A percentile compares a stretch with the other conserved stretches of the same genome.
Evolutionary conservation across 1,140 invertebrate species (phyloP).

Genomic region (Onthophagus taurus): DNA sequence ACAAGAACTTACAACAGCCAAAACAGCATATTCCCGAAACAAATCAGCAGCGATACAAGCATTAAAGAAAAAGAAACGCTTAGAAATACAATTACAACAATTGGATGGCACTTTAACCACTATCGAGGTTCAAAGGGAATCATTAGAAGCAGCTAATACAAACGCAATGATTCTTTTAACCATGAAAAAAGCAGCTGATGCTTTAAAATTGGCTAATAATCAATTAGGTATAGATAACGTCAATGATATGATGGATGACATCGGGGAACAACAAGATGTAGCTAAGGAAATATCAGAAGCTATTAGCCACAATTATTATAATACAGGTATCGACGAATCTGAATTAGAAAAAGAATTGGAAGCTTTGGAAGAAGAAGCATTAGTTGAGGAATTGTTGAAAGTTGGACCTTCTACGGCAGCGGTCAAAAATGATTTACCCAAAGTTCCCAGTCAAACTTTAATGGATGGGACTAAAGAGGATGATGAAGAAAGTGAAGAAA

Average conservation of each 20-base stretch:
- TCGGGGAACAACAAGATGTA: slow-evolving; percentile 98
- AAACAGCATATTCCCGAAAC: neutral
- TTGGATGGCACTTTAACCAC: neutral
- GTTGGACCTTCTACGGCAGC: slow-evolving; percentile 43
- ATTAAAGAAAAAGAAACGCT: neutral
- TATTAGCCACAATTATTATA: slow-evolving; percentile 94
- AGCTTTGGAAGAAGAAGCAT: slow-evolving; percentile 73
- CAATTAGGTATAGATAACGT: slow-evolving; percentile 97
- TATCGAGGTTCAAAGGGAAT: slow-evolving; percentile 1
- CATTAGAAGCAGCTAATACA: neutral
- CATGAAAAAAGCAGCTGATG: slow-evolving; percentile 5
- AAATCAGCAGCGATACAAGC: neutral
- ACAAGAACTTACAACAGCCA: neutral
- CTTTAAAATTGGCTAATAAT: neutral
- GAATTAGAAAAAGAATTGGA: slow-evolving; percentile 72
- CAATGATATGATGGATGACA: slow-evolving; percentile 99
- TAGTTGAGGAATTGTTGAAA: slow-evolving; percentile 67
- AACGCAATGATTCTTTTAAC: neutral
- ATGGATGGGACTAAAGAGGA: too few relatives aligned
- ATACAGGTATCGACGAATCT: slow-evolving; percentile 84
- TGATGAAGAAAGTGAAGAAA: too few relatives aligned
- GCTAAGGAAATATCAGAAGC: slow-evolving; percentile 97
- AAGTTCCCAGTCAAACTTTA: too few relatives aligned
- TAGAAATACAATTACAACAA: neutral
- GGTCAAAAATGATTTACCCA: slow-evolving; percentile 60